These are phyloP conservation scores for Ellobius talpinus DNA, from an alignment of 2,113 vertebrate species.

Conservation along the genomic window DNA sequence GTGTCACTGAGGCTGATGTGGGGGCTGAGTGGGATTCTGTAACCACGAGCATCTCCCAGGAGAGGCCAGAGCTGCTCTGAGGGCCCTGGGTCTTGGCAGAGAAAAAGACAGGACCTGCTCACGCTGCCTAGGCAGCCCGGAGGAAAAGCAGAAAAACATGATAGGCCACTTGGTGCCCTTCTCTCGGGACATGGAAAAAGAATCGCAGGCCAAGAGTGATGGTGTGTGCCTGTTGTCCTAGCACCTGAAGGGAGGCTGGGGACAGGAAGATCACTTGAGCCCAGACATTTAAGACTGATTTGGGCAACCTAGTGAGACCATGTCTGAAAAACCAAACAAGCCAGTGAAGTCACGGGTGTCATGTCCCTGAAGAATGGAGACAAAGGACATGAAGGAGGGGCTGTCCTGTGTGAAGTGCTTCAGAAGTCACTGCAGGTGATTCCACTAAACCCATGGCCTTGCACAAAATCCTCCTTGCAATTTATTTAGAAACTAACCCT, in stretches of 20 bases:
- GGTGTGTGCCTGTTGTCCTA: not conserved
- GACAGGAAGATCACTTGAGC: not conserved
- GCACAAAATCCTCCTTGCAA: not conserved
- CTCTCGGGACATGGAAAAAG: not conserved
- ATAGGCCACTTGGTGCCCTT: not conserved
- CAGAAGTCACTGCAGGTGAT: not conserved
- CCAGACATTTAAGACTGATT: not conserved
- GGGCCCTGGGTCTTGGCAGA: not conserved
- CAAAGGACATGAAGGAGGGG: not conserved
- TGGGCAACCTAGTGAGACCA: not conserved
- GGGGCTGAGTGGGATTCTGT: not conserved
- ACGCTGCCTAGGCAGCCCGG: too few species aligned
- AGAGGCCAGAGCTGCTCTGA: not conserved
- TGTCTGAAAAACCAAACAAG: not conserved
- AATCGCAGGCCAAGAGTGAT: not conserved
- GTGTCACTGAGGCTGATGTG: not conserved
- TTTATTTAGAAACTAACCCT: not conserved
- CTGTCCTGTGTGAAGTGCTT: not conserved
- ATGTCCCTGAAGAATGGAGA: not conserved
- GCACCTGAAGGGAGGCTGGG: not conserved
- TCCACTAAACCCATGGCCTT: not conserved
- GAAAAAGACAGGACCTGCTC: not conserved
- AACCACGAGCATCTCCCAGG: not conserved
- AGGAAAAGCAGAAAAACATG: not conserved
- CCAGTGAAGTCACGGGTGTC: not conserved